A percentile compares a stretch with the other conserved stretches of the same genome.
Evolutionary conservation across 2,797 vertebrate species (phyloP).

Genomic region (Acrocephalus scirpaceus): DNA sequence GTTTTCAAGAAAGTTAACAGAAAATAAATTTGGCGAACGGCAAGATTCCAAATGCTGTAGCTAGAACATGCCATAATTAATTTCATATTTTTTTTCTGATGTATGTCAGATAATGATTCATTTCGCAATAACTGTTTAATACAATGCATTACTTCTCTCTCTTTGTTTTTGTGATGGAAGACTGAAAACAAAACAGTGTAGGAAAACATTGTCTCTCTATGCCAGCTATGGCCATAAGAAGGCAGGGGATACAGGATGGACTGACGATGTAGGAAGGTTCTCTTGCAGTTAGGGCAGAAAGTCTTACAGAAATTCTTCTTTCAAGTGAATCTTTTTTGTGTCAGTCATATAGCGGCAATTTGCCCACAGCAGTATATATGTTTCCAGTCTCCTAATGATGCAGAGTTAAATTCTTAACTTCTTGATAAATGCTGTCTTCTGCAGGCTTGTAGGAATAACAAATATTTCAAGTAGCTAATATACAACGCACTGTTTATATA

Average conservation of each 20-base stretch:
- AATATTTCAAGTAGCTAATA: neutral
- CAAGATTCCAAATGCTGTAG: neutral
- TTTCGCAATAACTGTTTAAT: conserved; percentile 6
- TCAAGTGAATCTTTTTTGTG: neutral
- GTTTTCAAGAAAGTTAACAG: neutral
- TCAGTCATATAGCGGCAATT: neutral
- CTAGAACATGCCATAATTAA: neutral
- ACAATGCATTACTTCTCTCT: neutral
- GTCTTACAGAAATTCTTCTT: neutral
- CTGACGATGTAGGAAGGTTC: neutral
- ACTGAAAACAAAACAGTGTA: neutral
- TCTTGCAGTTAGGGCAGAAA: neutral
- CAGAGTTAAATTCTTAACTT: neutral
- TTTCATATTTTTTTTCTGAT: neutral
- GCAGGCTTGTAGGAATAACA: neutral
- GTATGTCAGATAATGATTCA: neutral
- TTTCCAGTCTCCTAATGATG: neutral
- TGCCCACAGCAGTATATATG: neutral
- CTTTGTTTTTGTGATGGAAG: neutral
- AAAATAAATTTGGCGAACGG: neutral
- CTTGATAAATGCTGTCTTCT: neutral
- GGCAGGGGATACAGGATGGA: neutral
- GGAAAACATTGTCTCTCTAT: neutral
- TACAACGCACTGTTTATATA: neutral
- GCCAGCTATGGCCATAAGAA: neutral